A percentile compares a stretch with the other conserved stretches of the same genome.
Evolutionary conservation across 2,797 vertebrate genomes (phyloP).

Genomic region (Semotilus atromaculatus): DNA sequence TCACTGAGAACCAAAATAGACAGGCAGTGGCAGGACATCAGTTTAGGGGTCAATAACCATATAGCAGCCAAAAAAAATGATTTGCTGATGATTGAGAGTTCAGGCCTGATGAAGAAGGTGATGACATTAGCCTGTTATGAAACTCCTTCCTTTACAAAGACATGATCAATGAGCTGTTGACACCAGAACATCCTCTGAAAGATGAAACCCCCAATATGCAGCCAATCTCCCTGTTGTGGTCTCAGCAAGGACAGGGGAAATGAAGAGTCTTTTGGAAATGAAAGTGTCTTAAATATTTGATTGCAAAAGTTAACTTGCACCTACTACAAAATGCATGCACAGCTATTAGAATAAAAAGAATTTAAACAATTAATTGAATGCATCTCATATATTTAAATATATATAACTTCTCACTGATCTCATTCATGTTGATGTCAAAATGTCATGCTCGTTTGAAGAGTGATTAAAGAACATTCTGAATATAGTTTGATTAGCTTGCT

Average conservation of each 20-base stretch:
- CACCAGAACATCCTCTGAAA: constrained; percentile 54
- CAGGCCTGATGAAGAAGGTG: constrained; percentile 55
- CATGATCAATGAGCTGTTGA: constrained; percentile 55
- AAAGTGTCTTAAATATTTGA: neutral
- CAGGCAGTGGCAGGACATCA: constrained; percentile 18
- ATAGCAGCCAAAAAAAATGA: constrained; percentile 15
- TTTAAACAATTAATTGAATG: constrained; percentile 11
- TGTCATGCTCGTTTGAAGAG: neutral
- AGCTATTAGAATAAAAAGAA: neutral
- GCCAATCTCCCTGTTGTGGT: constrained; percentile 14
- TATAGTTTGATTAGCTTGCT: constrained; percentile 28
- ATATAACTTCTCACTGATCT: neutral
- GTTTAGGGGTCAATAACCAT: constrained; percentile 25
- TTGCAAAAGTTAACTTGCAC: neutral
- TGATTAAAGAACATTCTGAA: constrained; percentile 20
- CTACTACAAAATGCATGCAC: neutral
- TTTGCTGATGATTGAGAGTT: constrained; percentile 21
- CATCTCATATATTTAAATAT: constrained; percentile 9
- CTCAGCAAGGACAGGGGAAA: constrained; percentile 41
- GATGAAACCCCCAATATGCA: constrained; percentile 45
- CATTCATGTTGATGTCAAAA: neutral
- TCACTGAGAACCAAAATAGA: neutral
- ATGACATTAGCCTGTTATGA: constrained; percentile 46
- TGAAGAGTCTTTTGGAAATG: neutral
- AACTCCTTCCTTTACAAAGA: constrained; percentile 52